Conservation (phyloP, 2,113 vertebrate genomes). For the Misgurnus mizolepis region DNA sequence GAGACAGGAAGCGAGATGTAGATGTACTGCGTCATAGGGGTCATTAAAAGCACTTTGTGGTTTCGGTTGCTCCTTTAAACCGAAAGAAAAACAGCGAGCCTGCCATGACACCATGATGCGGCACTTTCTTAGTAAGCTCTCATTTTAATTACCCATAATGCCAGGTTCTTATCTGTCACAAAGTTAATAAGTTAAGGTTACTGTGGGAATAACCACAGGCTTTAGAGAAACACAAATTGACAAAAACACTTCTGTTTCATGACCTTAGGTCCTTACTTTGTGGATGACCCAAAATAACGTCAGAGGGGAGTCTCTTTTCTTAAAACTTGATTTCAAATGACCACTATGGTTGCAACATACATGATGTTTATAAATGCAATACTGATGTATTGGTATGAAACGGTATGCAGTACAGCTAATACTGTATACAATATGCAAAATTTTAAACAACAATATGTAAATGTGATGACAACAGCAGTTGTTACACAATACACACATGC, state of each 20-base stretch:
- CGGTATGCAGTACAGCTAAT: too few relatives aligned
- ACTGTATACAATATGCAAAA: too few relatives aligned
- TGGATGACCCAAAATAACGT: conserved; percentile 23
- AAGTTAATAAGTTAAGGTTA: conserved; percentile 24
- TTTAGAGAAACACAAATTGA: conserved; percentile 9
- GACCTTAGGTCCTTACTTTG: not conserved
- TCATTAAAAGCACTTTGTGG: conserved; percentile 42
- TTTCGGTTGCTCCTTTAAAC: conserved; percentile 29
- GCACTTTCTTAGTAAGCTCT: conserved; percentile 36
- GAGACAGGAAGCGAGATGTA: not conserved
- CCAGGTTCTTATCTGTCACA: not conserved
- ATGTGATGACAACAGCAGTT: too few relatives aligned
- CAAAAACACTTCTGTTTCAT: conserved; percentile 13
- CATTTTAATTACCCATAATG: conserved; percentile 34
- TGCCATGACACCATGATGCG: conserved; percentile 40
- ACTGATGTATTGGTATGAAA: too few relatives aligned
- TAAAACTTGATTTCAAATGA: not conserved
- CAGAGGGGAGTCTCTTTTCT: conserved; percentile 12
- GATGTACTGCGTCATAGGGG: conserved; percentile 37
- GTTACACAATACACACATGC: too few relatives aligned
- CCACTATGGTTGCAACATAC: conserved; percentile 1
- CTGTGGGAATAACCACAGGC: not conserved
- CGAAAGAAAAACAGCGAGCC: conserved; percentile 4
- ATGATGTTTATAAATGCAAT: not conserved
- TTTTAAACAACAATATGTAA: too few relatives aligned